Conservation (phyloP, 1,140 invertebrate genomes). For the Caenorhabditis briggsae region DNA sequence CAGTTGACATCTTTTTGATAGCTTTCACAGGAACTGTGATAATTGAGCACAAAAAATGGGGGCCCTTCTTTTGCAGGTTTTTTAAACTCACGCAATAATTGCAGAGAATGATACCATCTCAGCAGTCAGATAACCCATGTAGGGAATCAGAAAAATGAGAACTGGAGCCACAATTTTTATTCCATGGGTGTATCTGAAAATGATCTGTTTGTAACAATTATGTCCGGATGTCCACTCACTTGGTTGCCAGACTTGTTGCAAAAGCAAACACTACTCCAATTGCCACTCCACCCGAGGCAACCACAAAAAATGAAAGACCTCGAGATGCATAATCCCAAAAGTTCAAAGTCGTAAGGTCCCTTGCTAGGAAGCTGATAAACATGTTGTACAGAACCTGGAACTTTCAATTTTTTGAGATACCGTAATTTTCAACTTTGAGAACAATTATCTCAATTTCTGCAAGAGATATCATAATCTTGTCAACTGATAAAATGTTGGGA, state of each 20-base stretch:
- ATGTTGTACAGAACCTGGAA: constrained; percentile 89
- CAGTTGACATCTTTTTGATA: no score
- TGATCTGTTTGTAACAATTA: no score
- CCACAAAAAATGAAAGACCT: constrained; percentile 90
- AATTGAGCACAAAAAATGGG: no score
- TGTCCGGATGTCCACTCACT: constrained; percentile 38
- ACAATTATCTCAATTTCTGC: no score
- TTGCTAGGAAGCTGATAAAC: constrained; percentile 87
- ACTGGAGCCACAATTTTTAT: constrained; percentile 68
- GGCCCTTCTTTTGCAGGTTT: no score
- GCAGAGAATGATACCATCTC: constrained; percentile 67
- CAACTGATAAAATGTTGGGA: no score
- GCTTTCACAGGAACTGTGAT: no score
- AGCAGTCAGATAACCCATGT: constrained; percentile 66
- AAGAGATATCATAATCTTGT: no score
- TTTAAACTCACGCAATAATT: constrained; percentile 68
- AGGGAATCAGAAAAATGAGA: constrained; percentile 69
- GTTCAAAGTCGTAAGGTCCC: constrained; percentile 71
- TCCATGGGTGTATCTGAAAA: constrained; percentile 67
- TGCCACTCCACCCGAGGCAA: constrained; percentile 90
- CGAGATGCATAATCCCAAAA: constrained; percentile 84
- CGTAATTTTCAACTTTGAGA: no score
- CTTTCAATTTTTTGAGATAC: no score
- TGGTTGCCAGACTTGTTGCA: constrained; percentile 83
- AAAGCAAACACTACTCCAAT: constrained; percentile 96